phyloP scores from a whole-genome alignment of 2,888 invertebrate species.

The Caenorhabditis panamensis region DNA sequence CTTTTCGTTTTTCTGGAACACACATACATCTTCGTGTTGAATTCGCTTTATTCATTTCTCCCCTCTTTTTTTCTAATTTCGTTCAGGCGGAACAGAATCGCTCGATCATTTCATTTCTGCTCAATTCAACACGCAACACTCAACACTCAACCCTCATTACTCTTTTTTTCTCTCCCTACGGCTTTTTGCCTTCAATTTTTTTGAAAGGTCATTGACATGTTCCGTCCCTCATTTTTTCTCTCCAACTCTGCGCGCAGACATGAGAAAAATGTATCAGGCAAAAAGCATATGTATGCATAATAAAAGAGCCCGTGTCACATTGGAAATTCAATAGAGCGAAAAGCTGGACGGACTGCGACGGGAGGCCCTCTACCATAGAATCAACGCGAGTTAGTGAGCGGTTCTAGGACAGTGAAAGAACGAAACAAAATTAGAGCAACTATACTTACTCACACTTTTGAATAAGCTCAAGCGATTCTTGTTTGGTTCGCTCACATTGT shows the following conservation, averaged over 20 bases:
- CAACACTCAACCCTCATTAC: not conserved
- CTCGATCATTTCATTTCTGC: constrained; percentile 12
- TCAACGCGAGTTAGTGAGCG: constrained; percentile 6
- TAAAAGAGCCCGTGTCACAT: constrained; percentile 59
- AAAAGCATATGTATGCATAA: constrained; percentile 61
- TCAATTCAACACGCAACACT: too few relatives aligned
- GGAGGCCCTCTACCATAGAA: constrained; percentile 18
- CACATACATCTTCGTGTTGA: not conserved
- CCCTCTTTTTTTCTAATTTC: too few relatives aligned
- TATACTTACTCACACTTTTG: constrained; percentile 53
- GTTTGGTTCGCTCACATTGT: constrained; percentile 53
- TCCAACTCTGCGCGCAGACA: constrained; percentile 20
- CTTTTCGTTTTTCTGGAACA: constrained; percentile 54
- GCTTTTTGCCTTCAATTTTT: not conserved
- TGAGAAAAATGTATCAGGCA: constrained; percentile 52
- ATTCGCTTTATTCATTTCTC: constrained; percentile 5
- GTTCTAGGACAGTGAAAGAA: not conserved
- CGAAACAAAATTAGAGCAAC: constrained; percentile 5
- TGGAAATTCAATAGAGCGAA: constrained; percentile 60
- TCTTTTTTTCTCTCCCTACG: not conserved
- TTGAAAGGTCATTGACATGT: constrained; percentile 17
- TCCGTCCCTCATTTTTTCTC: not conserved
- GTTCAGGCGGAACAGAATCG: constrained; percentile 5
- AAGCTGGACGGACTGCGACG: constrained; percentile 32
- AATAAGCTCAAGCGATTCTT: constrained; percentile 58